Evolutionary conservation across 2,888 invertebrate species (phyloP).

Genomic region (Mylabris sibirica): DNA sequence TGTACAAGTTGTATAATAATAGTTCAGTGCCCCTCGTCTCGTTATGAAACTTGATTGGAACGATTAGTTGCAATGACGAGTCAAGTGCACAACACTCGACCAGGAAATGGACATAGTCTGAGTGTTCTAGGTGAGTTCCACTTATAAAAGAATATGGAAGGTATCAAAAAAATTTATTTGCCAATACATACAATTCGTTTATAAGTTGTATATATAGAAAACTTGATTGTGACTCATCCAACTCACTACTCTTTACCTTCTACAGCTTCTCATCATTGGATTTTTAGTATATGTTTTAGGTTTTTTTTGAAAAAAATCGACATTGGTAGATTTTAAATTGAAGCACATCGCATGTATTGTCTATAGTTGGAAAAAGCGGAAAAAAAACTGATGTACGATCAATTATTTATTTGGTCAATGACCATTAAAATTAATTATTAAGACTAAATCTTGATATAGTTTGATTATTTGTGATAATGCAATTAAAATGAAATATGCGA

Average conservation of each 20-base stretch:
- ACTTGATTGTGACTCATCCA: slow-evolving; percentile 22
- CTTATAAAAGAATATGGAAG: slow-evolving; percentile 13
- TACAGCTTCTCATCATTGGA: not conserved
- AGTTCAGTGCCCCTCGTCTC: slow-evolving; percentile 34
- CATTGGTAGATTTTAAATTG: slow-evolving; percentile 19
- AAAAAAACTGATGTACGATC: too few species aligned
- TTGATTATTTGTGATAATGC: not conserved
- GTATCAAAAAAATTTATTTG: not conserved
- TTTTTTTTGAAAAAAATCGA: slow-evolving; percentile 9
- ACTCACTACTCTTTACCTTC: not conserved
- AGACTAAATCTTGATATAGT: too few species aligned
- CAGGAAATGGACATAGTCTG: slow-evolving; percentile 61
- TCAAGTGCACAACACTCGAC: slow-evolving; percentile 53
- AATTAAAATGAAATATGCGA: not conserved
- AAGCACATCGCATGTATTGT: slow-evolving; percentile 15
- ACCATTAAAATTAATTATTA: not conserved
- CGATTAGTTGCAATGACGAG: slow-evolving; percentile 43
- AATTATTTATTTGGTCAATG: slow-evolving; percentile 3
- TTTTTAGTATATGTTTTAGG: too few species aligned
- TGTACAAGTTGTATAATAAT: slow-evolving; percentile 14
- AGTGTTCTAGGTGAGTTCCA: slow-evolving; percentile 62
- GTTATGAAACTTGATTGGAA: slow-evolving; percentile 30
- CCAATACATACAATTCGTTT: slow-evolving; percentile 27
- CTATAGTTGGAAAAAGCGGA: not conserved
- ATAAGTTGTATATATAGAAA: too few species aligned